Percentiles rank a stretch among this genome's conserved stretches.
phyloP scores from a whole-genome alignment of 1,140 invertebrate species.

The Trissolcus basalis region DNA sequence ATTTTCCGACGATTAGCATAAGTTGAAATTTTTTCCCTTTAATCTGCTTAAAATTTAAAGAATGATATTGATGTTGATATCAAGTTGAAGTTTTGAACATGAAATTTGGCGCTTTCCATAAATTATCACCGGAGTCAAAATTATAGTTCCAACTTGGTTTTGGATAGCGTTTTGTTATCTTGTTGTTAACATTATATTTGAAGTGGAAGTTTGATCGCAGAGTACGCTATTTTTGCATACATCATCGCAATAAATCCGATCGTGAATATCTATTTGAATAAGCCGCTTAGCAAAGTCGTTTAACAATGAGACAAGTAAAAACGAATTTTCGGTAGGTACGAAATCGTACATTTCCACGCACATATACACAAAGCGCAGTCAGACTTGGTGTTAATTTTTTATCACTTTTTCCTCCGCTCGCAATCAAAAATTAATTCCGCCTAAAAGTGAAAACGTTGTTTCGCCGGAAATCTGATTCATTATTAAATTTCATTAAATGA shows the following conservation, averaged over 20 bases:
- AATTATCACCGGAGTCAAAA: neutral
- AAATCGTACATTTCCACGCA: conserved; percentile 2
- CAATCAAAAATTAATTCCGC: too few species aligned
- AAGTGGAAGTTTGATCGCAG: conserved; percentile 32
- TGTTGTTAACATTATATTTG: conserved; percentile 43
- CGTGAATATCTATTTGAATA: conserved; percentile 32
- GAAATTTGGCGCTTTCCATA: too few species aligned
- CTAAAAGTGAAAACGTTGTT: too few species aligned
- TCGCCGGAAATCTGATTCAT: too few species aligned
- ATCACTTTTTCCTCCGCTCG: too few species aligned
- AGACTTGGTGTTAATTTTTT: neutral
- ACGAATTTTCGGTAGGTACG: conserved; percentile 5
- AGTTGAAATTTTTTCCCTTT: too few species aligned
- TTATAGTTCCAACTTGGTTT: neutral
- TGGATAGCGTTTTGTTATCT: conserved; percentile 19
- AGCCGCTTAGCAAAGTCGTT: conserved; percentile 41
- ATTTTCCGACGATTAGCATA: too few species aligned
- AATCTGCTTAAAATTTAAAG: too few species aligned
- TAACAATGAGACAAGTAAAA: conserved; percentile 28
- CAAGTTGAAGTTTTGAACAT: too few species aligned
- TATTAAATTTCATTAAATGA: too few species aligned
- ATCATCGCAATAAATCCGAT: conserved; percentile 25
- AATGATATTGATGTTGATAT: too few species aligned
- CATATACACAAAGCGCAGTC: neutral
- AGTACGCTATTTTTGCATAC: conserved; percentile 19